Conservation (phyloP, 2,888 invertebrate species). For the Ormyrus thymus region DNA sequence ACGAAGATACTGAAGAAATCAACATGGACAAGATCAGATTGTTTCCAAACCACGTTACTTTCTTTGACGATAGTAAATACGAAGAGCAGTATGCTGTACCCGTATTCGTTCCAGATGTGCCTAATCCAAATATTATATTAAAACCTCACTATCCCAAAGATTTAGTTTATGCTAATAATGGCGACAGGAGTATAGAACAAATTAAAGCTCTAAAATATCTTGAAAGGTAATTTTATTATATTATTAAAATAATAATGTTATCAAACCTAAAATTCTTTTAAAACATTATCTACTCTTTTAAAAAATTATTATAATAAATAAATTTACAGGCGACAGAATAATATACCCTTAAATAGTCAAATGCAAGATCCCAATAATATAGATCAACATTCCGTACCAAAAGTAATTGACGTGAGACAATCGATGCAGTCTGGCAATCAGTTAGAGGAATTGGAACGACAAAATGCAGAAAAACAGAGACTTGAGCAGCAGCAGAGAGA, state of each 20-base stretch:
- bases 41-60: conserved; percentile 68
- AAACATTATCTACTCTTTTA: neutral
- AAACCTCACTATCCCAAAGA: conserved; percentile 72
- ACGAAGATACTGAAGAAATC: conserved; percentile 77
- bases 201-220: conserved; percentile 80
- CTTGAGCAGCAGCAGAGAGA: conserved; percentile 59
- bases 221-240: conserved; percentile 61
- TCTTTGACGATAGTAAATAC: conserved; percentile 69
- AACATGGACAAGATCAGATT: conserved; percentile 66
- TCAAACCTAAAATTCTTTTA: conserved; percentile 2
- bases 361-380: conserved; percentile 38
- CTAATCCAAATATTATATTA: conserved; percentile 65
- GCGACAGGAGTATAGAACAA: conserved; percentile 88
- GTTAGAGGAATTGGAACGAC: conserved; percentile 49
- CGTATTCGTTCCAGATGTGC: conserved; percentile 66
- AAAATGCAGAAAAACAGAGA: conserved; percentile 50
- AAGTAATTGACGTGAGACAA: conserved; percentile 32
- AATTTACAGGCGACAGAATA: conserved; percentile 28
- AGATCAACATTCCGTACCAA: conserved; percentile 50
- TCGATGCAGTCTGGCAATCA: conserved; percentile 41
- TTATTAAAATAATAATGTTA: too few species aligned
- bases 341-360: conserved; percentile 32
- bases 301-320: neutral
- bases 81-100: conserved; percentile 65
- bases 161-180: conserved; percentile 78